Evolutionary conservation across 2,113 vertebrate genomes (phyloP).

Genomic region (Platysteira castanea): DNA sequence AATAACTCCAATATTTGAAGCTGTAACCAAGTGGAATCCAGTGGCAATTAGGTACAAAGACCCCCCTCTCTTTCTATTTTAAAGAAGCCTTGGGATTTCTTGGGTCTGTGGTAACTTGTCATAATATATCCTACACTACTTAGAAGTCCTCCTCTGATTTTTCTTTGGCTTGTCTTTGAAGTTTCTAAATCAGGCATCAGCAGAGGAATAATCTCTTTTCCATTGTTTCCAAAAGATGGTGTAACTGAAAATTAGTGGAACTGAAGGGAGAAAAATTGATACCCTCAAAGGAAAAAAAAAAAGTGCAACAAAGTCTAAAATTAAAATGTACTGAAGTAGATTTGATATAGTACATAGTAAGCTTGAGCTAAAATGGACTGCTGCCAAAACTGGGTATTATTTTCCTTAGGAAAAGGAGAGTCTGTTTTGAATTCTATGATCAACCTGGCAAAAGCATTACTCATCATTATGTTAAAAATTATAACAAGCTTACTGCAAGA

Average conservation of each 20-base stretch:
- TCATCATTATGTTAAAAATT: background rate
- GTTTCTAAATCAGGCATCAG: background rate
- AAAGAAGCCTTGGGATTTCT: background rate
- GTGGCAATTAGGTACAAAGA: background rate
- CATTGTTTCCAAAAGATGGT: background rate
- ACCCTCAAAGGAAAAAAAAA: background rate
- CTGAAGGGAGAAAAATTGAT: background rate
- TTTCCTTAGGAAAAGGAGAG: background rate
- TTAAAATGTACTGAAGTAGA: slow-evolving; percentile 2
- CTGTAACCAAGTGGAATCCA: background rate
- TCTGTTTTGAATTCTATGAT: background rate
- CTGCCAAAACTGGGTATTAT: background rate
- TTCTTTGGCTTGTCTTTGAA: background rate
- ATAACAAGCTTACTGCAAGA: background rate
- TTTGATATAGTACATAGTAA: background rate
- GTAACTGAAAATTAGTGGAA: background rate
- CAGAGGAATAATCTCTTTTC: background rate
- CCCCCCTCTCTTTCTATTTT: background rate
- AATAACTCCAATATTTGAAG: background rate
- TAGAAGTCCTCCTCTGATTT: background rate
- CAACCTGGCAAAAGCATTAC: background rate
- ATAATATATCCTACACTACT: background rate
- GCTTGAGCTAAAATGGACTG: background rate
- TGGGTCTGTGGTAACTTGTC: background rate
- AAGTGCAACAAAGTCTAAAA: background rate